These are phyloP conservation scores for Eulemur rubriventer DNA, from an alignment of 2,797 vertebrate species.

Conservation along the genomic window DNA sequence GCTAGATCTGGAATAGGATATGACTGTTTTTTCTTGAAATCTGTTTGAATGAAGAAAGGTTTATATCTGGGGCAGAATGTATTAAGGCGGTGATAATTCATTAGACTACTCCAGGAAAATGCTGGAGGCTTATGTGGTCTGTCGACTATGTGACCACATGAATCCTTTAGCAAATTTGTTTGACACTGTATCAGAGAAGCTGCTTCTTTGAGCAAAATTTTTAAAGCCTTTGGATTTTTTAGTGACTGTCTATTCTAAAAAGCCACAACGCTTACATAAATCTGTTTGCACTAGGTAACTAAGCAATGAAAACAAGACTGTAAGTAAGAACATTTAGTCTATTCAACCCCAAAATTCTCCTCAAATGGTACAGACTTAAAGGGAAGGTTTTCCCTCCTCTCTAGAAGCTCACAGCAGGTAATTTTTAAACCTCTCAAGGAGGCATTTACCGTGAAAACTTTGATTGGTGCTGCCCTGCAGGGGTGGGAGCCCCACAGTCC, in stretches of 20 bases:
- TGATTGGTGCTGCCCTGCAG: not conserved
- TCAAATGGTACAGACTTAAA: not conserved
- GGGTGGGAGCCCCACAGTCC: not conserved
- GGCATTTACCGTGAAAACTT: not conserved
- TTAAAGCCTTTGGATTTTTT: not conserved
- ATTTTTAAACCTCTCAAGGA: not conserved
- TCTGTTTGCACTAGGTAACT: slow-evolving; percentile 4
- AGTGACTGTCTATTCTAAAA: slow-evolving; percentile 29
- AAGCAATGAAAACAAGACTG: not conserved
- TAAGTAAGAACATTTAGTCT: not conserved
- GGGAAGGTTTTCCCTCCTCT: not conserved
- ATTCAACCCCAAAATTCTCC: not conserved
- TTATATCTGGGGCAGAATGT: not conserved
- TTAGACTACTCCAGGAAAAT: not conserved
- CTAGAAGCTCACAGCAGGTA: not conserved
- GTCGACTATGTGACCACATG: not conserved
- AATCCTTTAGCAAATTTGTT: not conserved
- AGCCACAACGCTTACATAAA: not conserved
- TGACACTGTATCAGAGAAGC: not conserved
- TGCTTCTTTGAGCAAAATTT: slow-evolving; percentile 40
- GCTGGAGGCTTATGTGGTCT: not conserved
- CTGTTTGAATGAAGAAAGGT: not conserved
- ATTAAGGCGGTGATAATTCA: not conserved
- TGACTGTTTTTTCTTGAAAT: not conserved
- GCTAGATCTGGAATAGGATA: not conserved